Percentiles rank a stretch among this genome's conserved stretches.
Evolutionary conservation across 1,140 invertebrate species (phyloP).

Genomic region (Myzus persicae): DNA sequence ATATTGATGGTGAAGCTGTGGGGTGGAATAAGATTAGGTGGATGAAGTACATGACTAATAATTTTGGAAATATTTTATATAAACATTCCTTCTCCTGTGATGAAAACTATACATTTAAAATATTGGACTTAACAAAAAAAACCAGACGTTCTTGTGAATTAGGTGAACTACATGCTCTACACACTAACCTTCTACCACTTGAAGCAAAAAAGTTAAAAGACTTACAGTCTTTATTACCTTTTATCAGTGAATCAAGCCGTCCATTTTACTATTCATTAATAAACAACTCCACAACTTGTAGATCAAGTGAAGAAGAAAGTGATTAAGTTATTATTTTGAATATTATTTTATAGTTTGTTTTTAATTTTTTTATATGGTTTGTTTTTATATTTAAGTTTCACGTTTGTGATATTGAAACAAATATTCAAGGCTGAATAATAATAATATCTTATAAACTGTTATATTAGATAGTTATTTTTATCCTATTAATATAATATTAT

Average conservation of each 20-base stretch:
- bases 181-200: background rate
- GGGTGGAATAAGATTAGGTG: slow-evolving; percentile 2
- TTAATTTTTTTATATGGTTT: background rate
- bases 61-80: background rate
- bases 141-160: background rate
- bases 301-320: too few relatives aligned
- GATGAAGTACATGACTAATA: background rate
- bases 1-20: slow-evolving; percentile 2
- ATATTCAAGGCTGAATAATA: slow-evolving; percentile 27
- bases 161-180: background rate
- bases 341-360: background rate
- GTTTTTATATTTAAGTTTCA: background rate
- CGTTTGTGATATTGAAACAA: background rate
- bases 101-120: background rate
- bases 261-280: background rate
- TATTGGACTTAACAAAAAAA: slow-evolving; percentile 6
- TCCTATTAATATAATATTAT: too few relatives aligned
- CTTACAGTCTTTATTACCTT: background rate
- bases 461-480: too few relatives aligned
- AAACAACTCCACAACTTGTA: too few relatives aligned
- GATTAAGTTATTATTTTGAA: background rate
- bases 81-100: background rate
- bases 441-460: too few relatives aligned
- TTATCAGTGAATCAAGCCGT: background rate
- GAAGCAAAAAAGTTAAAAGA: background rate